Conservation (phyloP, 2,888 invertebrate species). For the Ophioninae sp. region DNA sequence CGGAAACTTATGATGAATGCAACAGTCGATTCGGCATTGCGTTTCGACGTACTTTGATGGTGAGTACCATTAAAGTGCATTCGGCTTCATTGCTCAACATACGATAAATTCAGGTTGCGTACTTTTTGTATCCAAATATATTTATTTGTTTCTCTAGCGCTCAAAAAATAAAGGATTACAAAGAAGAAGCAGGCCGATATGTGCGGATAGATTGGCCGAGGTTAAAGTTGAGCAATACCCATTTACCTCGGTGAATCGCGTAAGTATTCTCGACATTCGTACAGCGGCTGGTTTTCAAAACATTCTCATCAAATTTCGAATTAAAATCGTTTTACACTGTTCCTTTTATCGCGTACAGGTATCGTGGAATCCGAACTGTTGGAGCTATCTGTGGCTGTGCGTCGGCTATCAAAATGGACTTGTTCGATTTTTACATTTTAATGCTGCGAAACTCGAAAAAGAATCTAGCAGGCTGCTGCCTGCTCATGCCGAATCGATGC, state of each 20-base stretch:
- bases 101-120: background rate
- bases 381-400: constrained; percentile 80
- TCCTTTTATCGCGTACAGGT: constrained; percentile 68
- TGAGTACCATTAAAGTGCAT: constrained; percentile 51
- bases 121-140: background rate
- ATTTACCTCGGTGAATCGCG: constrained; percentile 78
- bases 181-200: constrained; percentile 37
- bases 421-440: constrained; percentile 76
- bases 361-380: constrained; percentile 81
- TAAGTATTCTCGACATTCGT: constrained; percentile 61
- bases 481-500: constrained; percentile 61
- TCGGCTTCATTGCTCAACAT: background rate
- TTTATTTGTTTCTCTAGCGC: constrained; percentile 3
- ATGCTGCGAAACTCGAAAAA: constrained; percentile 63
- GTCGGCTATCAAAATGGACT: constrained; percentile 81
- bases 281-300: constrained; percentile 4
- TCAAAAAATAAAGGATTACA: background rate
- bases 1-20: constrained; percentile 74
- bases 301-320: background rate
- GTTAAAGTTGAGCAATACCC: constrained; percentile 78
- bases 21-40: constrained; percentile 76
- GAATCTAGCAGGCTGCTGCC: constrained; percentile 66
- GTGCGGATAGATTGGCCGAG: constrained; percentile 68
- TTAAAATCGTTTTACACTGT: constrained; percentile 6
- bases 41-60: constrained; percentile 73